Base-by-base conservation (phyloP, 2,797 vertebrate genomes). In the Sylvia borin region DNA sequence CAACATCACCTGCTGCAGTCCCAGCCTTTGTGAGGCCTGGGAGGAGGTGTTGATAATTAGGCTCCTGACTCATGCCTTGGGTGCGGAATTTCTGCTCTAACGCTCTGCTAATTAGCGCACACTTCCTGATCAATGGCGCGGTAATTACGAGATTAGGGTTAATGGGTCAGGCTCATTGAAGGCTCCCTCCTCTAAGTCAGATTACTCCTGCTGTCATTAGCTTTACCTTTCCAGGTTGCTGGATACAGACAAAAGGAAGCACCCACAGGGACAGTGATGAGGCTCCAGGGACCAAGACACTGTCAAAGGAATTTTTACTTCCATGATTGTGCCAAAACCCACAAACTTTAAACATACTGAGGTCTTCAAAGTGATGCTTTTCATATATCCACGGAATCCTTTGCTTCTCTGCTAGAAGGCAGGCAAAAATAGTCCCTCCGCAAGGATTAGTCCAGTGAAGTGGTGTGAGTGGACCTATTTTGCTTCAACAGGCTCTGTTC, bases 91-190 rank as follows among this genome's bases (percentile, higher is more conserved):
- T 80, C 67, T 88, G 58, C 75, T 81, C 3, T 4, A 70, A 25
- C 16, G 21, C 60, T 85, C 71, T 68, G 57, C 54, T 85, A 96
- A 90, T 92, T 91, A 95, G 73, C 13, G 27, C 76, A 77, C 16
- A 34, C 42, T 90, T 96, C 93, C 85, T 88, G 54, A 93, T 90
- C 85, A 78, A 47, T 75, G 34, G 22, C 16, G 2, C 54, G 16
- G n/a, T 88, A 92, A 95, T 96, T 96, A 93, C 2, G 66, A 81
- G 94, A 94, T 96, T 95, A 94, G 11, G 88, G 94, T 94, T 92
- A 96, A 90, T 90, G 57, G 94, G 73, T 92, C 85, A 90, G 66
- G 40, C 57, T 80, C 76, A 38, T 3, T 85, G 67, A 83, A 88
- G 51, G 18, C 61, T 90, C 74, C 62, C 50, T 55, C 62, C 64